Conservation (phyloP, 2,797 vertebrate species). For the Pitangus sulphuratus region DNA sequence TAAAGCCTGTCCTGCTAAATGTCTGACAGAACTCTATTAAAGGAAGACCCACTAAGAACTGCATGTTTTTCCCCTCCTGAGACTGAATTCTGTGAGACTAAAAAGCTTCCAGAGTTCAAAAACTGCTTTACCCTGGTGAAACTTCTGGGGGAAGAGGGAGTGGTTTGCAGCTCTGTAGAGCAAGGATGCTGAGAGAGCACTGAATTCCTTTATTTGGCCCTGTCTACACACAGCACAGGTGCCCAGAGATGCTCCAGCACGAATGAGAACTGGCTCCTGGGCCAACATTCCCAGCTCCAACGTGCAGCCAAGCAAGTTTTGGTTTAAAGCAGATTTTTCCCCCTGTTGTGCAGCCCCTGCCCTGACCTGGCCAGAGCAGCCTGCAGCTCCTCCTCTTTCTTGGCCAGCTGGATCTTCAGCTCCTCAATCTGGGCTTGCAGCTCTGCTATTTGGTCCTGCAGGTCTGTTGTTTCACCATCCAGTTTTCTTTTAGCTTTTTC, state of each 20-base stretch:
- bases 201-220: not conserved
- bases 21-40: not conserved
- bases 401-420: conserved; percentile 91
- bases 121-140: rapidly evolving
- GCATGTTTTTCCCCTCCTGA: not conserved
- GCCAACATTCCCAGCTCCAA: not conserved
- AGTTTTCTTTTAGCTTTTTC: conserved; percentile 97
- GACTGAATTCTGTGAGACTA: not conserved
- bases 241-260: not conserved
- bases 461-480: conserved; percentile 93
- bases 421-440: conserved; percentile 95
- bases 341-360: not conserved
- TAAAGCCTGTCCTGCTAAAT: not conserved
- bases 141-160: too few relatives aligned
- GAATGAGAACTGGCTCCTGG: rapidly evolving
- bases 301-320: not conserved
- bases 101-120: not conserved
- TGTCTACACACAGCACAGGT: not conserved
- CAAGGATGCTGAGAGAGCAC: not conserved
- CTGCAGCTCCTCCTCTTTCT: conserved; percentile 97
- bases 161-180: not conserved
- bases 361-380: conserved; percentile 80
- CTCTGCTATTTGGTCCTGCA: conserved; percentile 97
- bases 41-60: not conserved
- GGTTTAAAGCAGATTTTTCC: not conserved